Conservation (phyloP, 1,140 invertebrate genomes). For the Drosophila bocqueti region DNA sequence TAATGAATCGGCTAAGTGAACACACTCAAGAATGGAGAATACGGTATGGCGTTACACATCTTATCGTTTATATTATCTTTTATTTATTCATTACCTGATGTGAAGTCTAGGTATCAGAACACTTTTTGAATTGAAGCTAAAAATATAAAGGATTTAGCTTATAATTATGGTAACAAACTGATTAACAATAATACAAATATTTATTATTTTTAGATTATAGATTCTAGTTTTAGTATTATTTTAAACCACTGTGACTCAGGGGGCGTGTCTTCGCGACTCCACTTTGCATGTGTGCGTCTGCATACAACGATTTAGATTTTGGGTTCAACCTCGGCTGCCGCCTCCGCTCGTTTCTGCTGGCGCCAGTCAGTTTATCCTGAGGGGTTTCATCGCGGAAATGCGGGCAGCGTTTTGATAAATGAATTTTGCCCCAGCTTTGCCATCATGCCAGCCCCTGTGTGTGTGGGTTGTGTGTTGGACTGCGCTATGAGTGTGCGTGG, state of each 20-base stretch:
- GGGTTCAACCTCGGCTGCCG: slow-evolving; percentile 69
- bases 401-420: slow-evolving; percentile 80
- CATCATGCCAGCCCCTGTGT: slow-evolving; percentile 8
- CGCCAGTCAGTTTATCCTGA: slow-evolving; percentile 69
- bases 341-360: slow-evolving; percentile 74
- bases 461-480: not conserved
- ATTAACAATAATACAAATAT: no score
- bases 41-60: no score
- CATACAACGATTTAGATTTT: slow-evolving; percentile 77
- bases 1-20: no score
- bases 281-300: slow-evolving; percentile 41
- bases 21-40: no score
- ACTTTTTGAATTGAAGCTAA: no score
- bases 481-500: slow-evolving; percentile 28
- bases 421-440: slow-evolving; percentile 57
- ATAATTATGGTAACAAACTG: no score
- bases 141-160: no score
- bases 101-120: no score
- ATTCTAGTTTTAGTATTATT: not conserved
- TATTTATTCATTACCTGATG: no score
- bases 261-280: slow-evolving; percentile 2
- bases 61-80: no score
- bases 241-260: slow-evolving; percentile 22
- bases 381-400: slow-evolving; percentile 72
- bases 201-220: no score